These are phyloP conservation scores for Acrobasis consociella DNA, from an alignment of 2,888 invertebrate genomes.

Conservation along the genomic window DNA sequence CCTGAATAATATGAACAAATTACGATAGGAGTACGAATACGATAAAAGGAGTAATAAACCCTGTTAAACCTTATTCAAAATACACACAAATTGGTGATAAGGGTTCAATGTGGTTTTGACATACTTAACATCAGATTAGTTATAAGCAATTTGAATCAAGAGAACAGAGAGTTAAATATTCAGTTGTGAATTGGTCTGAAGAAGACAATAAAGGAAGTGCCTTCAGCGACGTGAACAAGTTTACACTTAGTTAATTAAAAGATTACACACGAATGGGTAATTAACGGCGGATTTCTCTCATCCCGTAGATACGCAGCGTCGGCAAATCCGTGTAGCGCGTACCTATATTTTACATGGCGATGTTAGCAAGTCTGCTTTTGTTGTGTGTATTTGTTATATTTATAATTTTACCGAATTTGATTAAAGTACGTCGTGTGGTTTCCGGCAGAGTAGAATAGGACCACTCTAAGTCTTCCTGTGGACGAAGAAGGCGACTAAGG, in stretches of 20 bases:
- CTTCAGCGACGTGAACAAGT: constrained; percentile 59
- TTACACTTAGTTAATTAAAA: constrained; percentile 77
- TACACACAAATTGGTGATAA: neutral
- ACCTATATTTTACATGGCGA: constrained; percentile 38
- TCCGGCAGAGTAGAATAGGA: too few species aligned
- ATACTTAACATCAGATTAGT: constrained; percentile 22
- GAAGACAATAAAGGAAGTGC: constrained; percentile 40
- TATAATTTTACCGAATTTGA: too few species aligned
- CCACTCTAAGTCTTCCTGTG: too few species aligned
- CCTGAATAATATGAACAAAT: neutral
- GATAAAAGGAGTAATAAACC: neutral
- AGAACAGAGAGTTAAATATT: constrained; percentile 26
- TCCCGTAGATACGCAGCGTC: constrained; percentile 53
- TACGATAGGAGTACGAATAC: neutral
- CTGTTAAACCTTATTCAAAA: neutral
- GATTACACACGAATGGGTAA: constrained; percentile 76
- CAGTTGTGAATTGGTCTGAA: constrained; percentile 15
- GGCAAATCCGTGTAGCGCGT: constrained; percentile 44
- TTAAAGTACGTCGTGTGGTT: too few species aligned
- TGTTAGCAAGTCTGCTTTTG: constrained; percentile 30
- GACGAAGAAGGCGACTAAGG: too few species aligned
- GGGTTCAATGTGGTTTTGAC: constrained; percentile 17
- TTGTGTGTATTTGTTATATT: neutral
- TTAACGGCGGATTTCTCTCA: constrained; percentile 71
- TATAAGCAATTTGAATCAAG: neutral